Conservation (phyloP, 2,797 vertebrate species). For the Gadopsis marmoratus region DNA sequence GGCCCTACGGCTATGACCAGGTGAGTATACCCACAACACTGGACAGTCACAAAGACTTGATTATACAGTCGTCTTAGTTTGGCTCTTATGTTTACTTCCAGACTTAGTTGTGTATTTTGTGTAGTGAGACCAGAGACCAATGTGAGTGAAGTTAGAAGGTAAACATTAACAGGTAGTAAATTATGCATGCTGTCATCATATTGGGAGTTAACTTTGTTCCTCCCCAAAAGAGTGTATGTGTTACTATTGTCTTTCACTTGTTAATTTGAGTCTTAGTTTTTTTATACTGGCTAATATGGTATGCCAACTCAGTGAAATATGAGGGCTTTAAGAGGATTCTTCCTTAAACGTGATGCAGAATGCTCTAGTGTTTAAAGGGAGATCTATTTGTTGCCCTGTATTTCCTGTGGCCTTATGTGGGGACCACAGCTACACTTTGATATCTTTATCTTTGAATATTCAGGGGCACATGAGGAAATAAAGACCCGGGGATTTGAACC, state of each 20-base stretch:
- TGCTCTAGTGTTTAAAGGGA: slow-evolving; percentile 75
- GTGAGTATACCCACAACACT: slow-evolving; percentile 81
- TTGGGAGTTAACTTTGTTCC: slow-evolving; percentile 60
- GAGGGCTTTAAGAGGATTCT: slow-evolving; percentile 74
- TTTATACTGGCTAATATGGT: slow-evolving; percentile 71
- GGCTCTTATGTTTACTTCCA: slow-evolving; percentile 45
- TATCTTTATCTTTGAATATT: slow-evolving; percentile 91
- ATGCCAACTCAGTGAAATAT: slow-evolving; percentile 72
- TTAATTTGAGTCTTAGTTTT: slow-evolving; percentile 53
- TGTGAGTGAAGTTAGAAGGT: slow-evolving; percentile 48
- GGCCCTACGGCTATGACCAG: slow-evolving; percentile 98
- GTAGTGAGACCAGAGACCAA: slow-evolving; percentile 46
- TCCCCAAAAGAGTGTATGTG: slow-evolving; percentile 61
- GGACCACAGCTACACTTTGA: slow-evolving; percentile 87
- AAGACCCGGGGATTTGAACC: slow-evolving; percentile 89
- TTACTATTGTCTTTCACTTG: slow-evolving; percentile 65
- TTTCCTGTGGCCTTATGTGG: slow-evolving; percentile 85
- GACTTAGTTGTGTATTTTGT: slow-evolving; percentile 50
- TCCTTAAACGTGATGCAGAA: slow-evolving; percentile 71
- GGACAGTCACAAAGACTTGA: slow-evolving; percentile 39
- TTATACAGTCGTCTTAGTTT: slow-evolving; percentile 41
- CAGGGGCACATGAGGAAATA: slow-evolving; percentile 91
- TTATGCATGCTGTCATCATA: slow-evolving; percentile 78
- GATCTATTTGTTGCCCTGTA: slow-evolving; percentile 83
- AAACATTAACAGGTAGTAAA: slow-evolving; percentile 42